Conservation (phyloP, 2,797 vertebrate species). For the Pantherophis vulpinus region DNA sequence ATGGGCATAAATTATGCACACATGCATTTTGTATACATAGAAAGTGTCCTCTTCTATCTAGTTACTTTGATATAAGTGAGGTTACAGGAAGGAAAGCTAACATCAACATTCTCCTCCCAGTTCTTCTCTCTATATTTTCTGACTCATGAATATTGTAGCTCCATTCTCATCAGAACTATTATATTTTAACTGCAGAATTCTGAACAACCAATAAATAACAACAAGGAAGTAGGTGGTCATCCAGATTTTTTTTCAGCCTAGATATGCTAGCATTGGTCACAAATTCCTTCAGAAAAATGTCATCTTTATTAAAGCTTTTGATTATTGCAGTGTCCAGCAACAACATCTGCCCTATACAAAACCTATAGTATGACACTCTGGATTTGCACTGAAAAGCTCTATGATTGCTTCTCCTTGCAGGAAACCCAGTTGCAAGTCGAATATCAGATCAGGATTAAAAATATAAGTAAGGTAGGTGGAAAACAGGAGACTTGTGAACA, state of each 20-base stretch:
- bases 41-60: background rate
- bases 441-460: background rate
- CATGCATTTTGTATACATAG: background rate
- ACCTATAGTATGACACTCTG: background rate
- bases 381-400: background rate
- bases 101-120: background rate
- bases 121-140: background rate
- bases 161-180: background rate
- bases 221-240: background rate
- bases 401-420: background rate
- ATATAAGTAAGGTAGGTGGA: background rate
- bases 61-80: background rate
- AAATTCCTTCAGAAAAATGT: background rate
- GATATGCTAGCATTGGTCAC: background rate
- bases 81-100: background rate
- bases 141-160: background rate
- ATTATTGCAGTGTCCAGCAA: background rate
- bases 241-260: background rate
- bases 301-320: background rate
- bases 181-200: background rate
- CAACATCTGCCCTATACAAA: background rate
- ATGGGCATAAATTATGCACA: background rate
- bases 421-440: background rate
- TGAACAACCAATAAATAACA: background rate
- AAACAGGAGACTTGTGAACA: background rate